phyloP scores from a whole-genome alignment of 1,140 invertebrate species.

The Platyura marginata region DNA sequence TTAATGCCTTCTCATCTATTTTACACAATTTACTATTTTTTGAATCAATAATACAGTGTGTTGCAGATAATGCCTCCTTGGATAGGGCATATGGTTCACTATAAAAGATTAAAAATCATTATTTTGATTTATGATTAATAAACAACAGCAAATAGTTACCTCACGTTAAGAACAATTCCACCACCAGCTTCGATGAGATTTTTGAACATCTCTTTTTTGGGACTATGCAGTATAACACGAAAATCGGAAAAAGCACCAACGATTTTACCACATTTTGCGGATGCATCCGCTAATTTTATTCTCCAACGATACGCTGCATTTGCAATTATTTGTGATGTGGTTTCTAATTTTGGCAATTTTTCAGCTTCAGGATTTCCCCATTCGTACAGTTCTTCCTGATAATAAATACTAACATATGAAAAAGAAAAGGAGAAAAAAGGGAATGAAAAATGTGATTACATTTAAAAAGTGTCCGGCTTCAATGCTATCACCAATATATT shows the following conservation, averaged over 20 bases:
- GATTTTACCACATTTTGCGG: too few relatives aligned
- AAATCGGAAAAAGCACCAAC: constrained; percentile 51
- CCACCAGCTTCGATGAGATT: constrained; percentile 53
- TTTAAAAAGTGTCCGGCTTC: constrained; percentile 42
- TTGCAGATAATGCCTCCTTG: too few relatives aligned
- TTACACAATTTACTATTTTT: too few relatives aligned
- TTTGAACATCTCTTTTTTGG: constrained; percentile 38
- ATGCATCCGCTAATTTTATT: constrained; percentile 20
- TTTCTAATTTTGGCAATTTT: constrained; percentile 26
- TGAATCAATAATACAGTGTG: too few relatives aligned
- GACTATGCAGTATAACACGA: constrained; percentile 47
- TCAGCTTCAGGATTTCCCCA: constrained; percentile 48
- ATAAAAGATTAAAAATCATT: too few relatives aligned
- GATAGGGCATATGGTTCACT: too few relatives aligned
- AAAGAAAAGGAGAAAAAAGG: constrained; percentile 1
- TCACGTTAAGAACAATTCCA: constrained; percentile 36
- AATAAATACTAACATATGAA: constrained; percentile 4
- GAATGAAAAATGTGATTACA: constrained; percentile 26
- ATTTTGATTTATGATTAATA: too few relatives aligned
- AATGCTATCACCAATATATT: constrained; percentile 51
- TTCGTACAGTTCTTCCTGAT: constrained; percentile 56
- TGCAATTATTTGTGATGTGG: constrained; percentile 30
- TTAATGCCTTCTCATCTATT: too few relatives aligned
- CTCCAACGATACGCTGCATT: constrained; percentile 46
- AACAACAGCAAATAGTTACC: too few relatives aligned